Evolutionary conservation across 2,888 invertebrate species (phyloP), one percentile per base, ranked within the genome.

Genomic region (Lobophora halterata): DNA sequence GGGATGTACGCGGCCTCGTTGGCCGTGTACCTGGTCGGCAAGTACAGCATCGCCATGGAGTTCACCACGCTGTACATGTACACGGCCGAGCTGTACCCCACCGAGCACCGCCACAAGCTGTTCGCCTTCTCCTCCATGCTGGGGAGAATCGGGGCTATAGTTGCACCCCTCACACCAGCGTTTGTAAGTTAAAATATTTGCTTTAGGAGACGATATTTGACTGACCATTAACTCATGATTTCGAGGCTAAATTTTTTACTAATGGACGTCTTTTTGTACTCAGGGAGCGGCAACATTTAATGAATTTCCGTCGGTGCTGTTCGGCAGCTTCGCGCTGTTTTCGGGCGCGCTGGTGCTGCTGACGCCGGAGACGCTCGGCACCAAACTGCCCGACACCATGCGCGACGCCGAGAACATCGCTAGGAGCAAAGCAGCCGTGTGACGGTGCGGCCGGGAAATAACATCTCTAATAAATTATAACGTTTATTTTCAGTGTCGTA

Each of bases 31-130:
- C 65, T 92, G 50, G 63, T 90, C 10, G 92, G 91, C 28, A 92
- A 92, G 76, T 91, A 88, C 69, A 88, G 89, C 44, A 91, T 91
- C 37, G 90, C 92, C 0, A 82, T 89, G 43, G 90, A 91, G 18
- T 91, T 91, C 73, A 89, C 90, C 6, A 86, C 90, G 1, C 74
- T 90, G 38, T 92, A 92, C 65, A 87, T 92, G 45, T 90, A 91
- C 63, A 91, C 92, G 0, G 89, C 91, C 4, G 92, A 92, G 71
- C 75, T 92, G 58, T 92, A 90, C 66, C 92, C 92, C 4, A 92
- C 92, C 5, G 87, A 87, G 46, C 77, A 91, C 55, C 71, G 92
- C 8, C 91, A 92, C 65, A 90, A 89, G 8, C 74, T 92, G 45
- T 89, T 92, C 65, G 91, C 90, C 1, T 89, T 89, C 53, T 90